A percentile compares a stretch with the other conserved stretches of the same genome.
phyloP scores from a whole-genome alignment of 2,888 invertebrate genomes.

The Drosophila ustulata region DNA sequence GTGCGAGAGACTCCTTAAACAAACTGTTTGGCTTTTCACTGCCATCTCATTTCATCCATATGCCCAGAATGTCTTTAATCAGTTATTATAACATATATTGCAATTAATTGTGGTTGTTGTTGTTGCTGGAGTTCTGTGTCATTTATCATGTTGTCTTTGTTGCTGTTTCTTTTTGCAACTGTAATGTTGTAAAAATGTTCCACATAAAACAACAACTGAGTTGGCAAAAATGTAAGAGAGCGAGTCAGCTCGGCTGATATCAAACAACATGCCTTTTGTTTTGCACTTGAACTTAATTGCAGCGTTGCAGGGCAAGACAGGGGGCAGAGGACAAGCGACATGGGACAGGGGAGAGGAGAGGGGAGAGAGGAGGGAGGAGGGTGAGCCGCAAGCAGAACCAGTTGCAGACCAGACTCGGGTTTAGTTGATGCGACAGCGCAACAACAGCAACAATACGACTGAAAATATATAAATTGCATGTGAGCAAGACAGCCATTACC shows the following conservation, averaged over 20 bases:
- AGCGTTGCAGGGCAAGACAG: constrained; percentile 29
- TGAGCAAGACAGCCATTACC: constrained; percentile 75
- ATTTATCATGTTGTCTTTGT: constrained; percentile 36
- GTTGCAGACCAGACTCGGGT: constrained; percentile 43
- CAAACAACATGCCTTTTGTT: constrained; percentile 79
- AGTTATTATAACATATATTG: constrained; percentile 61
- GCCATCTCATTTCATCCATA: constrained; percentile 38
- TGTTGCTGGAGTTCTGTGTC: constrained; percentile 20
- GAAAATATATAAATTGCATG: constrained; percentile 76
- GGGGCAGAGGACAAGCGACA: not conserved
- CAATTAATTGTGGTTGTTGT: constrained; percentile 39
- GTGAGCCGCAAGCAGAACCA: constrained; percentile 15
- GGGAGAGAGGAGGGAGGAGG: not conserved
- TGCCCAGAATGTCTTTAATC: constrained; percentile 67
- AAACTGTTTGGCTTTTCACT: not conserved
- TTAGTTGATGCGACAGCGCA: constrained; percentile 52
- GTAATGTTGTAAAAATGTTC: constrained; percentile 71
- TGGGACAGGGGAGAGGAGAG: not conserved
- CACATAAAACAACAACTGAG: constrained; percentile 62
- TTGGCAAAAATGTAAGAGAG: constrained; percentile 35
- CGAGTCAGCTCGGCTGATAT: constrained; percentile 59
- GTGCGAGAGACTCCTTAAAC: not conserved
- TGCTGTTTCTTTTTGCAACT: constrained; percentile 22
- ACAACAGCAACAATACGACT: constrained; percentile 21
- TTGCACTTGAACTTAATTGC: constrained; percentile 79